Base-by-base conservation (phyloP, 30 jellyfish, hydroid and myxozoan genomes). In the Mastigias papua region DNA sequence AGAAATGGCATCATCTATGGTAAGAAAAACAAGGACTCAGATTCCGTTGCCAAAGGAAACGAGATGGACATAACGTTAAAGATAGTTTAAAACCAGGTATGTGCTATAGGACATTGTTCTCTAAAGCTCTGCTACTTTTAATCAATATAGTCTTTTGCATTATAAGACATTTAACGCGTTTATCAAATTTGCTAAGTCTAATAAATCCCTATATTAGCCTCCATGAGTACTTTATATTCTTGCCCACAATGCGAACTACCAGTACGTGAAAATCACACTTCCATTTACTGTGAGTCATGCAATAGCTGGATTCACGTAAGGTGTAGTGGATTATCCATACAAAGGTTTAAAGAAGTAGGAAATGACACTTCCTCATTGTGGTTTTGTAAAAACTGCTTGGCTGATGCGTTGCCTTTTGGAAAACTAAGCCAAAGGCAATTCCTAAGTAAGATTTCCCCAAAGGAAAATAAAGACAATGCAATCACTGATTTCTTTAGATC, bases 291-390 rank as follows among this genome's bases (percentile, higher is more conserved):
- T 66, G 78, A 66, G 10, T 28, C 78, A 66, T 66, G 78, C 50
- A 13, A 32, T 20, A 66, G 25, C 50, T 66, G 78, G 78, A 2
- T 26, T 66, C 78, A 66, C 42, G 78, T 66, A 8, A 66, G 48
- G 78, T 66, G 69, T 66, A 66, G 78, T 20, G 9, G 50, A 66
- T 66, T 66, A 26, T 66, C 78, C 9, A 66, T 66, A 26, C 78
- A 66, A 66, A 66, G 78, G 50, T 66, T 8, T 26, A 66, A 66
- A 66, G 78, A 66, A 66, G 7, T 66, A 66, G 78, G 78, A 66
- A 66, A 66, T 66, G 50, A 66, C 48, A 66, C 78, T 46, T 66
- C 78, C 5, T 57, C 69, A 57, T 4, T 19, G 23, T 57, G 69
- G 69, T 57, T 57, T 57, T 57, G 69, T 57, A 57, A 57, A 57